phyloP scores from a whole-genome alignment of 2,113 vertebrate genomes.

The Sinocyclocheilus maitianheensis region DNA sequence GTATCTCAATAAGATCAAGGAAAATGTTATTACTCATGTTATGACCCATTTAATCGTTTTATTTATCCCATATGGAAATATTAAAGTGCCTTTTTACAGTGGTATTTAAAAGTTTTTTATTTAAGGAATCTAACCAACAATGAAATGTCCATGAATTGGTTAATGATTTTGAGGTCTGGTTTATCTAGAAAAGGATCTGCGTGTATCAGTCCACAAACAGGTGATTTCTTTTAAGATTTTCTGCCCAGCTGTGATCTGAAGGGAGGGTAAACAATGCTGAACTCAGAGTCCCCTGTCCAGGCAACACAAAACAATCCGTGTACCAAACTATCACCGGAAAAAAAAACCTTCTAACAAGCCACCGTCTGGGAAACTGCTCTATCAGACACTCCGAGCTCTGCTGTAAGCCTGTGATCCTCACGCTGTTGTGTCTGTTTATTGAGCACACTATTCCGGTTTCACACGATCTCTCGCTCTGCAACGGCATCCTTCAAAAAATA shows the following conservation, averaged over 20 bases:
- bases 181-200: conserved; percentile 55
- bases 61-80: not conserved
- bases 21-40: not conserved
- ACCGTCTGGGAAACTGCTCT: conserved; percentile 68
- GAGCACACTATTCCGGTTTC: conserved; percentile 68
- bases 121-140: not conserved
- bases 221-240: conserved; percentile 33
- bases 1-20: not conserved
- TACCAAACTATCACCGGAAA: conserved; percentile 69
- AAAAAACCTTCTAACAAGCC: conserved; percentile 59
- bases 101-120: not conserved
- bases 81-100: not conserved
- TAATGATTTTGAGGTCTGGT: not conserved
- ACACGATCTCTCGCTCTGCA: conserved; percentile 59
- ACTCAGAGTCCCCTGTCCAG: conserved; percentile 30
- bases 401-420: conserved; percentile 64
- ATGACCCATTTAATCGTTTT: not conserved
- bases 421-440: conserved; percentile 61
- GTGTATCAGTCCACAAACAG: conserved; percentile 38
- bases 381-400: conserved; percentile 60
- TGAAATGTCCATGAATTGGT: not conserved
- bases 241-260: conserved; percentile 51
- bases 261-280: conserved; percentile 43
- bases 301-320: conserved; percentile 65
- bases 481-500: not conserved